Conservation (phyloP, 30 jellyfish, hydroid and myxozoan genomes). For the Turritopsis dohrnii region DNA sequence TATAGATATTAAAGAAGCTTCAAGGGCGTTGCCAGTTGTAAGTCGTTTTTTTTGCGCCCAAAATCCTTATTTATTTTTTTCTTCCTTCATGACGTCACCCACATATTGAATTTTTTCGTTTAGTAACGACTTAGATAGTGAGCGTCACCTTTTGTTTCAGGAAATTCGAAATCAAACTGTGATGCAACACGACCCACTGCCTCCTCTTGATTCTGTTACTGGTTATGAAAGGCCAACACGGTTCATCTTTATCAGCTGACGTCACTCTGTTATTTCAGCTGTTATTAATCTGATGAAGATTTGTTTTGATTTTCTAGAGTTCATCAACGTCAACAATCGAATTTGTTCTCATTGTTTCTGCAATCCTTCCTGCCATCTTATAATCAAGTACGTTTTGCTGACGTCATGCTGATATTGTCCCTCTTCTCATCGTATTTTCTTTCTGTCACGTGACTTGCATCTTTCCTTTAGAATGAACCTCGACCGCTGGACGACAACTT, state of each 20-base stretch:
- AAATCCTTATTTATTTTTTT: too few species aligned
- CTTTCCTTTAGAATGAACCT: background rate
- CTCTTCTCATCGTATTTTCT: background rate
- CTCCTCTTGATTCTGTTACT: conserved; percentile 74
- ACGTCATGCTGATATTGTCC: background rate
- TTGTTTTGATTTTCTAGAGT: background rate
- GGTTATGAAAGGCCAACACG: conserved; percentile 77
- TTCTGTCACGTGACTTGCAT: background rate
- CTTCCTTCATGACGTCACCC: too few species aligned
- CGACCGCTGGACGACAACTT: background rate
- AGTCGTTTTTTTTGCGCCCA: too few species aligned
- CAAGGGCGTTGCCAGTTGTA: conserved; percentile 49
- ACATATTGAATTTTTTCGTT: too few species aligned
- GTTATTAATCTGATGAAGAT: background rate
- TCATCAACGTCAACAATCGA: background rate
- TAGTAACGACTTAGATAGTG: too few species aligned
- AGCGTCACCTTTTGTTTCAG: conserved; percentile 18
- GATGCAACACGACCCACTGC: conserved; percentile 74
- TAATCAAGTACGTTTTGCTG: conserved; percentile 35
- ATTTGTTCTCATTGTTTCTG: conserved; percentile 53
- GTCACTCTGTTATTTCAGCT: background rate
- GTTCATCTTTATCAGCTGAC: conserved; percentile 15
- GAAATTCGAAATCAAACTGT: conserved; percentile 50
- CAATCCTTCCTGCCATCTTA: conserved; percentile 74
- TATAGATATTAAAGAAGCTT: conserved; percentile 69